Base-by-base conservation (phyloP, 2,113 vertebrate genomes). In the Lycocorax pyrrhopterus region DNA sequence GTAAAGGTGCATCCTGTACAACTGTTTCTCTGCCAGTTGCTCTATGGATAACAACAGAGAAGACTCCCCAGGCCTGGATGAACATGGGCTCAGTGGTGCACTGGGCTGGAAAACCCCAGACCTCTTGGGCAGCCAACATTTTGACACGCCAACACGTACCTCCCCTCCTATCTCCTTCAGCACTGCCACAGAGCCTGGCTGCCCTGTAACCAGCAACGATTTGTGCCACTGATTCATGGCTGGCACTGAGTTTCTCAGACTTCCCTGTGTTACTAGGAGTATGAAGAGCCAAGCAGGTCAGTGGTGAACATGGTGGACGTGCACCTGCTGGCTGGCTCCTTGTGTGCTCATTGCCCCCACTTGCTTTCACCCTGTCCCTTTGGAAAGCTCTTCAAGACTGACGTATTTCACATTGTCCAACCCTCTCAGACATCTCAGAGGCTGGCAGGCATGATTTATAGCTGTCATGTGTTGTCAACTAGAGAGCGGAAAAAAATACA, bases 31-130 rank as follows among this genome's bases (percentile, higher is more conserved):
- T 89, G 55, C n/a, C 1, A 1, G 11, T 30, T 52, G 37, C 11
- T 62, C 26, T 2, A 0, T 29, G 19, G 37, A 4, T 58, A 72
- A 69, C 4, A 9, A 15, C 4, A 7, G 83, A 67, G 55, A 55
- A 71, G 26, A 29, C 3, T 37, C 32, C 6, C 4, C 0, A 1
- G 12, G 23, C 10, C 4, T 1, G 3, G 3, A 51, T 0, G 0
- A 49, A 56, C 0, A 0, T 7, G 7, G 22, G 6, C 41, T 83
- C 29, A 16, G 32, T 13, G 41, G 11, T 1, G 1, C 18, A 8
- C 17, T 26, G 64, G 33, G 60, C 29, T 56, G 47, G n/a, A 82
- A 64, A 49, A 6, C 6, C 35, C 13, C 33, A 47, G 33, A 55
- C 2, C 12, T 49, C 27, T 44, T 6, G 22, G 33, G 41, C 53